These are phyloP conservation scores for Saxidomus purpurata DNA, from an alignment of 1,140 invertebrate genomes.

Conservation along the genomic window DNA sequence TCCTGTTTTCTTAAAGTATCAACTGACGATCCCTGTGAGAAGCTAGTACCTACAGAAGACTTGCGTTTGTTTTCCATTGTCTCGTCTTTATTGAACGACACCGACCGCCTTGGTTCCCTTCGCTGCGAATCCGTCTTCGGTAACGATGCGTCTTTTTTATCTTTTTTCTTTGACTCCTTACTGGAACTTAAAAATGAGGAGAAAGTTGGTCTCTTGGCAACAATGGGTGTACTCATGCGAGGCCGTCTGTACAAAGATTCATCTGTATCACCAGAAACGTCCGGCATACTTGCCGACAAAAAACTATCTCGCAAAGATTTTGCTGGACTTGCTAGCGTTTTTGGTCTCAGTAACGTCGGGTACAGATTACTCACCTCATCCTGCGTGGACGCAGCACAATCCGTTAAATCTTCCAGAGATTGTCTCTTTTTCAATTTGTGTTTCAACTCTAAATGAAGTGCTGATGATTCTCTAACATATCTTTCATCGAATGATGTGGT, in stretches of 20 bases:
- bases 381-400: slow-evolving; percentile 17
- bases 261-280: not conserved
- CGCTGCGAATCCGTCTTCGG: not conserved
- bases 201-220: slow-evolving; percentile 20
- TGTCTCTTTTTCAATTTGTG: slow-evolving; percentile 49
- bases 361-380: slow-evolving; percentile 36
- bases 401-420: slow-evolving; percentile 40
- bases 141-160: slow-evolving; percentile 3
- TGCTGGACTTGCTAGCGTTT: not conserved
- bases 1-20: slow-evolving; percentile 74
- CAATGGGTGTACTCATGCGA: slow-evolving; percentile 26
- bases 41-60: slow-evolving; percentile 46
- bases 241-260: slow-evolving; percentile 52
- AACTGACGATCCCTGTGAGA: slow-evolving; percentile 46
- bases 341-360: slow-evolving; percentile 38
- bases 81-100: slow-evolving; percentile 31
- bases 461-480: not conserved
- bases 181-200: not conserved
- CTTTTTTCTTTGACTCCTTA: slow-evolving; percentile 41
- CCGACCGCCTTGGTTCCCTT: slow-evolving; percentile 55
- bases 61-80: slow-evolving; percentile 1
- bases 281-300: not conserved
- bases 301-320: not conserved
- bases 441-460: slow-evolving; percentile 50
- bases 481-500: slow-evolving; percentile 19